Percentiles rank a stretch among this genome's conserved stretches.
Evolutionary conservation across 2,113 vertebrate genomes (phyloP).

Genomic region (Grantiella picta): DNA sequence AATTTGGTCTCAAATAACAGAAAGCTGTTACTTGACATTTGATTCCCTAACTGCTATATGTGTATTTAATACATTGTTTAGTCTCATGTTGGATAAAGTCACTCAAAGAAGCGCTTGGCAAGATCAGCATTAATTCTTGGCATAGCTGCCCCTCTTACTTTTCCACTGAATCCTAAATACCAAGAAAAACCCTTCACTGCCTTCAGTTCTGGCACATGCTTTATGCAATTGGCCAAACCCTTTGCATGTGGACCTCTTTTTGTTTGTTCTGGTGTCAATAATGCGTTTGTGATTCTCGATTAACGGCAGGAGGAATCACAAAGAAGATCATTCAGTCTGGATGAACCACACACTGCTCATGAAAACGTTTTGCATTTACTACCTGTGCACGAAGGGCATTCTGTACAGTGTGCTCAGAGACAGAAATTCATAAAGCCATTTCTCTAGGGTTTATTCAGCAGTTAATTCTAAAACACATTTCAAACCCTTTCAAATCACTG

Average conservation of each 20-base stretch:
- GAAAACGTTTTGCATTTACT: constrained; percentile 60
- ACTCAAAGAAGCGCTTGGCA: constrained; percentile 73
- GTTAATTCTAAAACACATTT: background rate
- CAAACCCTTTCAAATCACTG: background rate
- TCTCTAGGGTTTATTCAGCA: background rate
- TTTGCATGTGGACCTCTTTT: constrained; percentile 38
- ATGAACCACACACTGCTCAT: constrained; percentile 50
- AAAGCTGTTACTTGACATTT: constrained; percentile 68
- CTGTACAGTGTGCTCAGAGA: background rate
- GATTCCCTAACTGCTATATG: constrained; percentile 64
- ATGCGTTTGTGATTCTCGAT: constrained; percentile 63
- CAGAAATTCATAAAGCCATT: background rate
- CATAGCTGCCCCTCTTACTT: constrained; percentile 65
- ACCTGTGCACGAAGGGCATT: background rate
- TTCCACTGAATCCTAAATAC: constrained; percentile 76
- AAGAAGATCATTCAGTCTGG: constrained; percentile 32
- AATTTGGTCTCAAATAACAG: constrained; percentile 24
- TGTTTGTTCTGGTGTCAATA: constrained; percentile 65
- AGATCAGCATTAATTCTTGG: constrained; percentile 72
- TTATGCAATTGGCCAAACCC: constrained; percentile 46
- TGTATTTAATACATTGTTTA: constrained; percentile 76
- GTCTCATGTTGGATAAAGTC: constrained; percentile 72
- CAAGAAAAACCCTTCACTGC: constrained; percentile 71
- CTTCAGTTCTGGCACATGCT: constrained; percentile 54
- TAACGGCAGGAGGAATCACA: constrained; percentile 30